Base-by-base conservation (phyloP, 2,113 vertebrate species). In the Ondatra zibethicus region DNA sequence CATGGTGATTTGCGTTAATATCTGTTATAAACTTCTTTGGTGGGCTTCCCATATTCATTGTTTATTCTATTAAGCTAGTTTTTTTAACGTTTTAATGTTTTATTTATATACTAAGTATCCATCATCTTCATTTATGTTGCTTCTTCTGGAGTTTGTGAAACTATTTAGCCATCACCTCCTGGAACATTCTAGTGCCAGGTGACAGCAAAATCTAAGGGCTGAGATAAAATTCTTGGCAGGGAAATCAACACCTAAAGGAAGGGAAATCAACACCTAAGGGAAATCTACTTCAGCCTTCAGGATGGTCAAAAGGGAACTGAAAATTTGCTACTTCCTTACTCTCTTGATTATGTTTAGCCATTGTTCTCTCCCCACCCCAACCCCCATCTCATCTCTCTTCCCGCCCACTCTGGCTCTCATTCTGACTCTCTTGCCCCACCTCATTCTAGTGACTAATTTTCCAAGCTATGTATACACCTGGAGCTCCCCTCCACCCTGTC, bases 161-260 rank as follows among this genome's bases (percentile, higher is more conserved):
- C 65, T 95, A 93, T 95, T 89, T 95, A 33, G 33, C 92, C 82
- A 96, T 96, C 70, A 84, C 73, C 91, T 95, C 47, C 95, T 94
- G 88, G 85, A 97, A 94, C 31, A 92, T 93, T 93, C 96, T 97
- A 97, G 96, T 93, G 97, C 95, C 96, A 96, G 95, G 96, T 97
- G 95, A 97, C 96, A 97, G 96, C 93, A 97, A 97, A 97, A 97
- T 97, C 97, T 97, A 96, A 97, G n/a, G 68, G 86, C 86, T 95
- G 94, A 91, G 66, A 95, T 76, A 92, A 93, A 92, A 95, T 94
- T 85, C 27, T 96, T 96, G 77, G 66, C 55, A 96, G 92, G 80
- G 89, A 95, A 93, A 45, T 93, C 94, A 95, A 95, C 47, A 87
- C 29, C 78, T 95, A 97, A 93, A 75, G 92, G 93, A 86, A 96